A percentile compares a stretch with the other conserved stretches of the same genome.
Conservation (phyloP, 1,140 invertebrate species). For the Sitophilus oryzae region DNA sequence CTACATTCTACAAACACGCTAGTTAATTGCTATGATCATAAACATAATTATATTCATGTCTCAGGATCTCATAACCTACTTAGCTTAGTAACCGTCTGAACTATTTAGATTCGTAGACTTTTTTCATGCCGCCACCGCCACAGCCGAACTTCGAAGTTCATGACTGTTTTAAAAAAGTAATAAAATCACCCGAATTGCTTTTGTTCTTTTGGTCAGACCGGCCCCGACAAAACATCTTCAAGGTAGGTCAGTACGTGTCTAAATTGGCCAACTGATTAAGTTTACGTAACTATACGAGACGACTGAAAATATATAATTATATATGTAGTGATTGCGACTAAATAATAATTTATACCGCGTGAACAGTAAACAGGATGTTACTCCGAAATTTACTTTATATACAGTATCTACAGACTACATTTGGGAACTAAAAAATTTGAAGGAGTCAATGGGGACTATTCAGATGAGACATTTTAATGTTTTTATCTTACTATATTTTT, state of each 20-base stretch:
- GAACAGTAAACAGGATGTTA: too few species aligned
- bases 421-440: too few species aligned
- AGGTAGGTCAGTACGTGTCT: not conserved
- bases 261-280: not conserved
- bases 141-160: not conserved
- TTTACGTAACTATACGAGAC: not conserved
- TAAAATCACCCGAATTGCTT: not conserved
- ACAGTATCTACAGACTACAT: too few species aligned
- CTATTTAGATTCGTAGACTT: not conserved
- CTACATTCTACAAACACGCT: too few species aligned
- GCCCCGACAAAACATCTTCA: not conserved
- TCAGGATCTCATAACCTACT: not conserved
- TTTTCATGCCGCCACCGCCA: not conserved
- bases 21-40: not conserved
- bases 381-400: too few species aligned
- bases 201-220: not conserved
- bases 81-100: not conserved
- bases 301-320: too few species aligned
- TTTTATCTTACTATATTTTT: too few species aligned
- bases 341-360: too few species aligned
- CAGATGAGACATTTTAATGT: too few species aligned
- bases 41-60: not conserved
- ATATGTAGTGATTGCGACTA: too few species aligned
- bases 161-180: not conserved
- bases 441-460: too few species aligned